Percentiles rank a stretch among this genome's conserved stretches.
These are phyloP conservation scores for Apocrypta bakeri DNA, from an alignment of 1,140 invertebrate species.

Conservation along the genomic window DNA sequence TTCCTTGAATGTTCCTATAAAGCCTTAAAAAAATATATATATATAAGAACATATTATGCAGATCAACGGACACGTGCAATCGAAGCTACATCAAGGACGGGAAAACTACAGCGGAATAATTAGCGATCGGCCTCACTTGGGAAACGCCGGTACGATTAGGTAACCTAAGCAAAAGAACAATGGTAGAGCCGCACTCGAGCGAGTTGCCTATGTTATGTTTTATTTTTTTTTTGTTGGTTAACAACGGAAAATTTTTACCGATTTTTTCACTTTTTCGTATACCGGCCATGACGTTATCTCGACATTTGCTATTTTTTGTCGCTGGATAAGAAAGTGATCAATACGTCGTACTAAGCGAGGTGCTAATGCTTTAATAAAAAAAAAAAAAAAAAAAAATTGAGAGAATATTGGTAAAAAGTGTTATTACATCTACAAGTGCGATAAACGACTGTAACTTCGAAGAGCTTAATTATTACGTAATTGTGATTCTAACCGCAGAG, in stretches of 20 bases:
- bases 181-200: not conserved
- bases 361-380: not conserved
- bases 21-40: too few species aligned
- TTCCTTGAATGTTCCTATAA: too few species aligned
- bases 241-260: not conserved
- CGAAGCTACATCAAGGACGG: too few species aligned
- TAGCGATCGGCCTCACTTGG: conserved; percentile 11
- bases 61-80: too few species aligned
- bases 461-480: too few species aligned
- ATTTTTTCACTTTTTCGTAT: not conserved
- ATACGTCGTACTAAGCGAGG: not conserved
- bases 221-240: too few species aligned
- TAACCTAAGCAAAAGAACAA: conserved; percentile 23
- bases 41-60: too few species aligned
- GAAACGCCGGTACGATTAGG: conserved; percentile 12
- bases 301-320: too few species aligned
- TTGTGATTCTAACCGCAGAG: too few species aligned
- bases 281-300: not conserved
- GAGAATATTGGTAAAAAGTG: not conserved
- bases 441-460: too few species aligned
- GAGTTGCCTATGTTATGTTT: not conserved
- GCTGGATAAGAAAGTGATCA: not conserved
- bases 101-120: conserved; percentile 30
- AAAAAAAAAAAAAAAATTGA: too few species aligned
- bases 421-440: too few species aligned